Evolutionary conservation across 2,113 vertebrate genomes (phyloP), one percentile per base, ranked within the genome.

Genomic region (Poecilia latipinna): DNA sequence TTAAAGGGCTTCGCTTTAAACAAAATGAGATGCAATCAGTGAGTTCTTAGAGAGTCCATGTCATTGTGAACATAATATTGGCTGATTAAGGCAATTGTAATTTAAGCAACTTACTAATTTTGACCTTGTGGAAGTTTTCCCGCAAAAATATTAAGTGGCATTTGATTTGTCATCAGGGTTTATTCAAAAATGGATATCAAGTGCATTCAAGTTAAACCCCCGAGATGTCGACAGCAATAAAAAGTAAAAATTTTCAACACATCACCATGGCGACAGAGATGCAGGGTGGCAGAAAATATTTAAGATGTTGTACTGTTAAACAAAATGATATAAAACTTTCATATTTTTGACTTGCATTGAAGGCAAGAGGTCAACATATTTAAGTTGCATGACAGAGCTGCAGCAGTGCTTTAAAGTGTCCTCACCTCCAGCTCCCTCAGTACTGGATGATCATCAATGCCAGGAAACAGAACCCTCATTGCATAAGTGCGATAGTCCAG

Each of bases 391-490:
- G 74, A n/a, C n/a, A 78, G 84, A 10, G 12, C 12, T 29, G 32
- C 37, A 35, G 32, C 32, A 12, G 13, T 60, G 44, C 77, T 63
- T 70, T 51, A 69, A 51, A 68, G 66, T 48, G 57, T 65, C 8
- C 24, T 92, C 85, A 99, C 98, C 97, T 99, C 98, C 86, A 99
- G 95, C 86, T 99, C 97, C 85, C 96, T 87, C 70, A 99, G 95
- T 6, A 99, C 98, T 0, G 98, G 98, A 74, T 99, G 98, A 83
- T 99, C 97, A 77, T 99, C 98, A 0, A 99, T 99, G 85, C 98
- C 98, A 0, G 98, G 98, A 89, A 99, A 99, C 0, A 99, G 94
- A n/a, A 99, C 98, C 28, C 98, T 86, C 98, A 99, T 99, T 78
- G 98, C 95, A 0, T 99, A 99, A 0, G 97, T 98, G 35, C 97